A percentile compares a stretch with the other conserved stretches of the same genome.
These are phyloP conservation scores for Tor tambroides DNA, from an alignment of 2,113 vertebrate genomes.

Conservation along the genomic window DNA sequence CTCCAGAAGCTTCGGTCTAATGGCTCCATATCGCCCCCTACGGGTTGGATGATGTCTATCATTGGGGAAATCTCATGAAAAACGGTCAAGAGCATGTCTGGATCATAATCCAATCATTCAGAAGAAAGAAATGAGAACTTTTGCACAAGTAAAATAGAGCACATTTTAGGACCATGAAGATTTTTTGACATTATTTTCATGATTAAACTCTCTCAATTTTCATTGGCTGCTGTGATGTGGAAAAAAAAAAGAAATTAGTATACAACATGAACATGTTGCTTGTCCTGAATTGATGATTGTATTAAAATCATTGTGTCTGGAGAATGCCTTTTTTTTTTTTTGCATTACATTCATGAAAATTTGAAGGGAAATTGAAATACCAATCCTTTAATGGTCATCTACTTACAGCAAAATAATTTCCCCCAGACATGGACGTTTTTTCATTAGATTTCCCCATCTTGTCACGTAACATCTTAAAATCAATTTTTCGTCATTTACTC, in stretches of 20 bases:
- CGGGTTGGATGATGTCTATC: neutral
- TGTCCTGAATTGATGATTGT: neutral
- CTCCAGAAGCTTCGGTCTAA: too few species aligned
- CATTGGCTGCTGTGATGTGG: neutral
- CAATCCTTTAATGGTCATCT: neutral
- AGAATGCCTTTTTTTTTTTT: neutral
- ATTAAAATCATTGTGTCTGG: neutral
- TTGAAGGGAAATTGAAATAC: neutral
- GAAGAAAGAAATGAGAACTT: neutral
- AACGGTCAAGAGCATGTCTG: neutral
- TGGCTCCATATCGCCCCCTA: neutral
- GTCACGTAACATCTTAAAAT: neutral
- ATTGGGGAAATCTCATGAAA: neutral
- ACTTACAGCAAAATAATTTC: neutral
- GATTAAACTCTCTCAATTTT: neutral
- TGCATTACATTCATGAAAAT: neutral
- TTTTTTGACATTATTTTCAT: neutral
- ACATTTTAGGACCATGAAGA: neutral
- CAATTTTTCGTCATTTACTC: neutral
- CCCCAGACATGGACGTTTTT: neutral
- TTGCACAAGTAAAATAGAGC: neutral
- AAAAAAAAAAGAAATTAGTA: neutral
- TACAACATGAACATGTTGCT: neutral
- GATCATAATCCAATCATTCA: neutral
- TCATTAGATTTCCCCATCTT: neutral